Evolutionary conservation across 1,140 invertebrate species (phyloP).

Genomic region (Drosophila yakuba): DNA sequence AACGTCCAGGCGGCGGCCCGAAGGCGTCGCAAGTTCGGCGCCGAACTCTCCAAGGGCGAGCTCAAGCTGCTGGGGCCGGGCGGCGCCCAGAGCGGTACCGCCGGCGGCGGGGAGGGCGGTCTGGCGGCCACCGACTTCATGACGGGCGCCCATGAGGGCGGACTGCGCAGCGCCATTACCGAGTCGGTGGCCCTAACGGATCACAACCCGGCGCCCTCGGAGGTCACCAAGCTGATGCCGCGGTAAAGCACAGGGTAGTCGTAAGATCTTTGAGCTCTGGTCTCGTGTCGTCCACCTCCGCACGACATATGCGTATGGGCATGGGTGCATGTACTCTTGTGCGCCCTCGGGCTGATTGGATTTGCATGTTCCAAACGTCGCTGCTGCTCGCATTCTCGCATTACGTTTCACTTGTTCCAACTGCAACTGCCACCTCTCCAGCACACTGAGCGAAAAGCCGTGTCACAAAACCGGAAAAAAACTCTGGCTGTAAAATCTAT

Average conservation of each 20-base stretch:
- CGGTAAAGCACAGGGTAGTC: constrained; percentile 61
- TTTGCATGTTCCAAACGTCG: constrained; percentile 62
- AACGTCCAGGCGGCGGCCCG: constrained; percentile 80
- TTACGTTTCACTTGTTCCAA: constrained; percentile 25
- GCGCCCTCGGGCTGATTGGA: constrained; percentile 34
- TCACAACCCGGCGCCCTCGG: constrained; percentile 69
- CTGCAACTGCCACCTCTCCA: constrained; percentile 13
- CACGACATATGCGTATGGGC: background rate
- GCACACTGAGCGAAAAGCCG: constrained; percentile 12
- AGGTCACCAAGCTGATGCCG: constrained; percentile 76
- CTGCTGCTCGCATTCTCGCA: constrained; percentile 29
- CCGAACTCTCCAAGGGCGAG: constrained; percentile 87
- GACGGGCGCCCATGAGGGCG: constrained; percentile 50
- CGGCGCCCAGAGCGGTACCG: constrained; percentile 46
- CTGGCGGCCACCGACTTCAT: constrained; percentile 59
- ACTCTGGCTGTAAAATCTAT: too few relatives aligned
- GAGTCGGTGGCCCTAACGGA: constrained; percentile 80
- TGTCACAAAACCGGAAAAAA: background rate
- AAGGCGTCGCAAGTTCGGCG: constrained; percentile 86
- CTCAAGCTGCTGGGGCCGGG: constrained; percentile 84
- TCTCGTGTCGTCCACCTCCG: background rate
- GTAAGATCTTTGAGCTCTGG: background rate
- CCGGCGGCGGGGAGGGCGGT: constrained; percentile 48
- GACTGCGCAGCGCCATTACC: constrained; percentile 69
- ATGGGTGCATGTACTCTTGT: constrained; percentile 2